Base-by-base conservation (phyloP, 2,888 invertebrate species). In the Vesta saturnalis region DNA sequence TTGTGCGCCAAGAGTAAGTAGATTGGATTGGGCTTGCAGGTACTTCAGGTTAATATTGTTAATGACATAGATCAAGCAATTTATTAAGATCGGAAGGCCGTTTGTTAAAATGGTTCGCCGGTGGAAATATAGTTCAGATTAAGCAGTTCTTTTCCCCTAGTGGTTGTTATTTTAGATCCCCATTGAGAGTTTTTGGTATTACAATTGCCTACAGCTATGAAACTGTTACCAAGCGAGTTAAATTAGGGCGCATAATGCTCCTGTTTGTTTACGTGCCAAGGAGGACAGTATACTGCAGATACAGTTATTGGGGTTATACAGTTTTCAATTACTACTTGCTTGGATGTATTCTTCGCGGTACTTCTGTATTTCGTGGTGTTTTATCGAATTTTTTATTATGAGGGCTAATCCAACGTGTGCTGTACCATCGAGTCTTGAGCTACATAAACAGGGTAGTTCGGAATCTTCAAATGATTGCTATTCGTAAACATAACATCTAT, bases 21-120 rank as follows among this genome's bases (percentile, higher is more conserved):
- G 52, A 49, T 77, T 19, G 66, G 56, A 43, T 63, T 61, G n/a
- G 67, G 52, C 60, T 72, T 58, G 10, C 58, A 54, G 23, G 23
- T 23, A 23, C 21, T 60, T 43, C 55, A 49, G n/a, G 10, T 60
- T 46, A 19, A 75, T 70, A 5, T 70, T 70, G 47, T 76, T 74
- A 0, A 67, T 35, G 23, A 23, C 8, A 23, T 23, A 23, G 52
- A 19, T 78, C 74, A 1, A 77, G 76, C 16, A 71, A 54, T 73
- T 77, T 74, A 8, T 71, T 70, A 19, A 59, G 47, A 56, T 76
- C 73, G 1, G 72, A 54, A n/a, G 75, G 76, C 72, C n/a, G n/a
- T n/a, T n/a, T 76, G 77, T 57, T 78, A 75, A 0, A 75, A 77
- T 19, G 78, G 77, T 69, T 76, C 46, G 0, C 74, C 72, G 8